These are phyloP conservation scores for Limnephilus lunatus DNA, from an alignment of 2,888 invertebrate species.

Conservation along the genomic window DNA sequence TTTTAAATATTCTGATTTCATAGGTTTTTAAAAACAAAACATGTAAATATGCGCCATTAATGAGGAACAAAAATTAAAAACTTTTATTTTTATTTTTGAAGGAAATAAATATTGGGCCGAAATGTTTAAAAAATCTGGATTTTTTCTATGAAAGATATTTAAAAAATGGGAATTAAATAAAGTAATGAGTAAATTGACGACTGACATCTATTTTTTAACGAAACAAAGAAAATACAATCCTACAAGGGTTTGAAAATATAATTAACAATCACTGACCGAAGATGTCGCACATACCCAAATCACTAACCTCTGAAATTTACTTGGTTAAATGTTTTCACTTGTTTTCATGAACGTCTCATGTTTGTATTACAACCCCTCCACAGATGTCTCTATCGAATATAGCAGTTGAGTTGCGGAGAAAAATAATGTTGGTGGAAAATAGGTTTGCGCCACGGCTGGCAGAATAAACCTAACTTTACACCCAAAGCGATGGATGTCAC, in stretches of 20 bases:
- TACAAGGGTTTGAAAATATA: background rate
- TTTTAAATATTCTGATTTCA: too few relatives aligned
- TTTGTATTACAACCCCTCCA: background rate
- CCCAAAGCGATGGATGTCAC: background rate
- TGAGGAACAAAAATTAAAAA: too few relatives aligned
- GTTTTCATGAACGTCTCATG: background rate
- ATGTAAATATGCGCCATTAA: too few relatives aligned
- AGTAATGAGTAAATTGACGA: too few relatives aligned
- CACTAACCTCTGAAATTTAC: background rate
- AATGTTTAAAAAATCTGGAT: too few relatives aligned
- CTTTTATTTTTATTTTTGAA: too few relatives aligned
- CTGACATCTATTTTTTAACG: background rate
- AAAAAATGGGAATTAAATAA: too few relatives aligned
- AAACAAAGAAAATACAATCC: background rate
- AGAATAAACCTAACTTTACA: background rate
- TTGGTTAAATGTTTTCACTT: background rate
- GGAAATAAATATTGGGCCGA: too few relatives aligned
- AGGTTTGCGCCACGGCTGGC: background rate
- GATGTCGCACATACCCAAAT: background rate
- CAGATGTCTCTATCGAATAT: background rate
- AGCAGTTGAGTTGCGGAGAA: background rate
- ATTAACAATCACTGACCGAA: background rate
- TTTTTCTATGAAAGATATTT: too few relatives aligned
- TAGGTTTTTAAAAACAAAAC: too few relatives aligned
- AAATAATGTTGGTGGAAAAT: background rate